Percentiles rank a stretch among this genome's conserved stretches.
These are phyloP conservation scores for Pipra filicauda DNA, from an alignment of 2,113 vertebrate species.

Conservation along the genomic window DNA sequence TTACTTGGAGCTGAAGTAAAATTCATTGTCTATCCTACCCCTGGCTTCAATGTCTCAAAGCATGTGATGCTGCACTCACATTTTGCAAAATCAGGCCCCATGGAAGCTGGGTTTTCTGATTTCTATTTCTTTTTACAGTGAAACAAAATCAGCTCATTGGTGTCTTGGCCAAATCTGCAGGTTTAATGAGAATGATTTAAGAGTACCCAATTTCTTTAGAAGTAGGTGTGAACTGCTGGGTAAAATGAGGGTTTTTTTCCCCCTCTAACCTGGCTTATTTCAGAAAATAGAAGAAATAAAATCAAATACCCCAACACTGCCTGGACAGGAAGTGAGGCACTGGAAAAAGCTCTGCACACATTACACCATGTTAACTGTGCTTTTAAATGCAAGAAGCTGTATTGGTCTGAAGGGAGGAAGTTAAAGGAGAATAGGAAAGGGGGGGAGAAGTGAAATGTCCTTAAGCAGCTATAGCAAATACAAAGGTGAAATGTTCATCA, in stretches of 20 bases:
- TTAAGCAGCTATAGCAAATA: neutral
- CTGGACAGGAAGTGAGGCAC: neutral
- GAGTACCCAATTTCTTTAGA: neutral
- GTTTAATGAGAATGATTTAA: neutral
- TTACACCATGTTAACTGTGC: neutral
- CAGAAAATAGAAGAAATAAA: neutral
- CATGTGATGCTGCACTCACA: neutral
- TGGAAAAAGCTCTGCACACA: neutral
- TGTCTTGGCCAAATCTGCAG: neutral
- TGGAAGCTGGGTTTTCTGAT: neutral
- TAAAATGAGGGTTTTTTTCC: neutral
- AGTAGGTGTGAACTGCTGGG: neutral
- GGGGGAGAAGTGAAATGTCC: neutral
- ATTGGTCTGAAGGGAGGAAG: neutral
- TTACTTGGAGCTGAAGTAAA: neutral
- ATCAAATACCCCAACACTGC: neutral
- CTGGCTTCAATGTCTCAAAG: neutral
- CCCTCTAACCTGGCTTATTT: neutral
- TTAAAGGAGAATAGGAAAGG: neutral
- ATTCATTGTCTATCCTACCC: neutral
- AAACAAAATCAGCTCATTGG: neutral
- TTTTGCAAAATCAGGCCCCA: neutral
- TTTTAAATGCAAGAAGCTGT: neutral
- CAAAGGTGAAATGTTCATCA: neutral
- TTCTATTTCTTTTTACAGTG: neutral